Conservation (phyloP, 1,140 invertebrate genomes). For the Aplysia californica region DNA sequence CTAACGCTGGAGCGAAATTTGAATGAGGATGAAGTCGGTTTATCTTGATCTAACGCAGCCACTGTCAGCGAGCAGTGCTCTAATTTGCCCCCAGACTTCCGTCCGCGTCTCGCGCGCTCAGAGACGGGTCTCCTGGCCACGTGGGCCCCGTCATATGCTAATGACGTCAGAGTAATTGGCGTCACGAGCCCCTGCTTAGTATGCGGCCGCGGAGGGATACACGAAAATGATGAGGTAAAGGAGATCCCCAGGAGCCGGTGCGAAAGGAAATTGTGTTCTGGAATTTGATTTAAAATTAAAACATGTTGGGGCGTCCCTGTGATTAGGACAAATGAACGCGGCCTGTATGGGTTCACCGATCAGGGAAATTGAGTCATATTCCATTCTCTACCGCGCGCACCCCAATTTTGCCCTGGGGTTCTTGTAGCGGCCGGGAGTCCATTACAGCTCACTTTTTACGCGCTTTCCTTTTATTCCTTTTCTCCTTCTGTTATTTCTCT, state of each 20-base stretch:
- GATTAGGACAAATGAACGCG: slow-evolving; percentile 21
- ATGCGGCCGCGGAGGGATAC: not conserved
- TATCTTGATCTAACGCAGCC: slow-evolving; percentile 27
- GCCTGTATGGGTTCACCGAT: not conserved
- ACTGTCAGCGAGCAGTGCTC: slow-evolving; percentile 20
- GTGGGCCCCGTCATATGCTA: slow-evolving; percentile 20
- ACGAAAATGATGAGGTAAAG: slow-evolving; percentile 29
- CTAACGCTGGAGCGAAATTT: slow-evolving; percentile 16
- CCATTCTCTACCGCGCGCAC: not conserved
- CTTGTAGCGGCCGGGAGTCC: no score
- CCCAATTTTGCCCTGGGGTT: no score
- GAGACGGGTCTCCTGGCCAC: not conserved
- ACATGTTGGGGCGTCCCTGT: not conserved
- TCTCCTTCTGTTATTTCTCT: no score
- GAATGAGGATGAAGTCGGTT: slow-evolving; percentile 26
- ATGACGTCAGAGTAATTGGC: slow-evolving; percentile 27
- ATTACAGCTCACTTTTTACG: no score
- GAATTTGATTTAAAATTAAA: slow-evolving; percentile 32
- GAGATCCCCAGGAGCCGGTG: slow-evolving; percentile 4
- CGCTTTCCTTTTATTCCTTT: no score
- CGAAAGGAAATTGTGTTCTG: slow-evolving; percentile 20
- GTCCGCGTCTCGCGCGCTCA: not conserved
- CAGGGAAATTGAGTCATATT: slow-evolving; percentile 23
- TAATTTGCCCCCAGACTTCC: slow-evolving; percentile 23
- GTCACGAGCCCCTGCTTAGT: slow-evolving; percentile 18